phyloP scores from a whole-genome alignment of 2,113 vertebrate species.

The Circaetus cinerascens region DNA sequence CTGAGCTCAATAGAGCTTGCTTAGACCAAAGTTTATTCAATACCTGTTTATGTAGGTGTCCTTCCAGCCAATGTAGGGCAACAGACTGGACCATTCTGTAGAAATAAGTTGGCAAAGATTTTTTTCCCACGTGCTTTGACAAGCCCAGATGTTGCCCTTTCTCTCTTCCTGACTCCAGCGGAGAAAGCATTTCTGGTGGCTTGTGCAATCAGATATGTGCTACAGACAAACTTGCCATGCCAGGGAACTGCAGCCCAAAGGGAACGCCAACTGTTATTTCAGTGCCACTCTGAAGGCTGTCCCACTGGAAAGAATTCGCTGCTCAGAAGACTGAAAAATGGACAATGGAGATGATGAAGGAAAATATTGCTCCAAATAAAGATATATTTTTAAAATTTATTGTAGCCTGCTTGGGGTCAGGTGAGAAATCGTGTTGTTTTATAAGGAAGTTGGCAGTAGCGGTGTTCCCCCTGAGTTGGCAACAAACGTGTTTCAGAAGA shows the following conservation, averaged over 20 bases:
- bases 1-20: neutral
- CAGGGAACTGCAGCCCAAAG: neutral
- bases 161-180: neutral
- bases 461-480: neutral
- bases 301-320: neutral
- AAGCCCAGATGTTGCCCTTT: neutral
- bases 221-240: neutral
- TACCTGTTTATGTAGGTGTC: neutral
- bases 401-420: neutral
- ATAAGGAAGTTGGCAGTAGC: neutral
- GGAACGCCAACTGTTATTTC: neutral
- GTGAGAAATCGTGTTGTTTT: neutral
- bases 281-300: neutral
- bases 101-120: neutral
- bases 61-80: neutral
- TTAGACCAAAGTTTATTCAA: neutral
- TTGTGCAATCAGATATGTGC: neutral
- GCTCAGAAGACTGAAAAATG: neutral
- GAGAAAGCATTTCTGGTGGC: neutral
- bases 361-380: neutral
- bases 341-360: neutral
- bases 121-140: accelerated
- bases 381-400: neutral
- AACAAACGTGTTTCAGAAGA: neutral
- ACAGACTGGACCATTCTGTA: neutral